Evolutionary conservation across 2,888 invertebrate species (phyloP).

Genomic region (Eremobia ochroleuca): DNA sequence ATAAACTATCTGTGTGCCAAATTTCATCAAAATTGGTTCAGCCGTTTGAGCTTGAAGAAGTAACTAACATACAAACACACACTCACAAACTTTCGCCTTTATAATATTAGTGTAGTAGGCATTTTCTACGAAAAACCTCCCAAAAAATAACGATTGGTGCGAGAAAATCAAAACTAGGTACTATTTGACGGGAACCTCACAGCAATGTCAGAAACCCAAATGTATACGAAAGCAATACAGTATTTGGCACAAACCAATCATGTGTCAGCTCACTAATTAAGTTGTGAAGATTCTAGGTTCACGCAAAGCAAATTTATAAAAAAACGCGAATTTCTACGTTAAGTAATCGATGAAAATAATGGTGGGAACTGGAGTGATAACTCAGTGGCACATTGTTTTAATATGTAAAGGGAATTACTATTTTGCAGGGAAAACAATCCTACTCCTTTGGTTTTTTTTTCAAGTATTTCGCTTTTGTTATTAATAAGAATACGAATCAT

Average conservation of each 20-base stretch:
- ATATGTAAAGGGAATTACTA: background rate
- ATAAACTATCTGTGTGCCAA: too few species aligned
- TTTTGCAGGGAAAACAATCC: background rate
- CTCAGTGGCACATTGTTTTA: background rate
- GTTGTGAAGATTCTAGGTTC: slow-evolving; percentile 64
- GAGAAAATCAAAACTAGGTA: background rate
- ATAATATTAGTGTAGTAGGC: too few species aligned
- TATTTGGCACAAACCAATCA: slow-evolving; percentile 50
- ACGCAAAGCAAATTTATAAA: slow-evolving; percentile 56
- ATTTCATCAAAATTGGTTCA: too few species aligned
- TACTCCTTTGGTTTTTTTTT: background rate
- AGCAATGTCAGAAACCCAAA: slow-evolving; percentile 32
- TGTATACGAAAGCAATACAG: slow-evolving; percentile 38
- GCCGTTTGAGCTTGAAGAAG: too few species aligned
- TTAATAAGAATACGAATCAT: too few species aligned
- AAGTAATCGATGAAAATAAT: slow-evolving; percentile 38
- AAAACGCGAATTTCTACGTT: slow-evolving; percentile 55
- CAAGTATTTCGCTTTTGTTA: background rate
- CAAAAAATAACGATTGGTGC: background rate
- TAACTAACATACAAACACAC: too few species aligned
- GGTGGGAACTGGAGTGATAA: slow-evolving; percentile 14
- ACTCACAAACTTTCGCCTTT: too few species aligned
- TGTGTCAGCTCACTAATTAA: slow-evolving; percentile 65
- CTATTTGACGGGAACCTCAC: slow-evolving; percentile 3
- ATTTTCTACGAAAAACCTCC: fast-evolving